These are phyloP conservation scores for Palythoa grandiflora DNA, from an alignment of 92 coral and sea anemone species.

Conservation along the genomic window DNA sequence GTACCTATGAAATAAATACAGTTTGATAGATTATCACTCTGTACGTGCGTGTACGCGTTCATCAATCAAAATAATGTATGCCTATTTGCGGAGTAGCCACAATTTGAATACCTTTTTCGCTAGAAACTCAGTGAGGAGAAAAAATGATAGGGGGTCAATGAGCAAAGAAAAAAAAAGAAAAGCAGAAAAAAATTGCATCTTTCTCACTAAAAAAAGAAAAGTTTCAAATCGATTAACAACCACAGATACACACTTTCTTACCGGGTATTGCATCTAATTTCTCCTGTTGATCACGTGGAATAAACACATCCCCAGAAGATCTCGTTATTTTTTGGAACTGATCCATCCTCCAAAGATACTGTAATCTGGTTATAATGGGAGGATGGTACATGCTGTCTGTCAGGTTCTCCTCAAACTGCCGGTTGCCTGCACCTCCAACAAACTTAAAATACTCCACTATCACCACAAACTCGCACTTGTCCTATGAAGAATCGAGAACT, in stretches of 20 bases:
- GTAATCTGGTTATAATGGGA: constrained; percentile 35
- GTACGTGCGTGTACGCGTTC: too few species aligned
- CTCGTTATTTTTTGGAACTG: constrained; percentile 43
- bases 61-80: too few species aligned
- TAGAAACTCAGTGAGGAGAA: too few species aligned
- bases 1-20: too few species aligned
- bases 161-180: background rate
- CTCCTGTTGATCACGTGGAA: constrained; percentile 23
- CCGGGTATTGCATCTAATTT: constrained; percentile 4
- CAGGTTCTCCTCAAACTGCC: constrained; percentile 55
- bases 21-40: too few species aligned
- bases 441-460: constrained; percentile 57
- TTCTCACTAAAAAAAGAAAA: background rate
- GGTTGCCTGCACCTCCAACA: constrained; percentile 70
- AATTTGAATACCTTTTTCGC: too few species aligned
- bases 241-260: background rate
- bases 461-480: constrained; percentile 51
- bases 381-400: constrained; percentile 25
- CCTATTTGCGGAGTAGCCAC: too few species aligned
- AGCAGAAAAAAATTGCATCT: background rate
- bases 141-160: too few species aligned
- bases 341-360: constrained; percentile 25
- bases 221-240: background rate
- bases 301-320: background rate
- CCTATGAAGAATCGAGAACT: constrained; percentile 16